Percentiles rank a stretch among this genome's conserved stretches.
Conservation (phyloP, 2,113 vertebrate species). For the Felis catus region DNA sequence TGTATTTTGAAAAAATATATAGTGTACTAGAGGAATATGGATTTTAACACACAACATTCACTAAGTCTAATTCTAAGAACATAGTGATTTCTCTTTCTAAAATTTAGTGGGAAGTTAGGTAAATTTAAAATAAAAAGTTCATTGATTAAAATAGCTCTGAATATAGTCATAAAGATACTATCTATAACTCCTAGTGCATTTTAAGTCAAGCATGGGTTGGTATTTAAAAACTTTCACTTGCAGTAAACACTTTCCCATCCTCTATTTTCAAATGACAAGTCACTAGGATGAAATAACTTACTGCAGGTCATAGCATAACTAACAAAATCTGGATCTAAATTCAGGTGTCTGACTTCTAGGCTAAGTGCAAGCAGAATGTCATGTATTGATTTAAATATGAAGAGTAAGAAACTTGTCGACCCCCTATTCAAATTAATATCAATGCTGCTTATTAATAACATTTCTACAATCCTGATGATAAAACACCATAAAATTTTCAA, state of each 20-base stretch:
- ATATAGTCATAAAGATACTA: slow-evolving; percentile 48
- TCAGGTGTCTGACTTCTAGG: neutral
- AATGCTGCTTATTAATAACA: neutral
- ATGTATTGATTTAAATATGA: neutral
- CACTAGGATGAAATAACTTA: neutral
- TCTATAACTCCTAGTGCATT: slow-evolving; percentile 67
- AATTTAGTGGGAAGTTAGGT: slow-evolving; percentile 68
- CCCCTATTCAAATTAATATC: neutral
- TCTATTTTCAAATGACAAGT: slow-evolving; percentile 49
- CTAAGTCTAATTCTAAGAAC: slow-evolving; percentile 77
- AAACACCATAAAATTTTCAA: neutral
- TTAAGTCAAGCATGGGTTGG: slow-evolving; percentile 8
- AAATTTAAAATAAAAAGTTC: slow-evolving; percentile 62
- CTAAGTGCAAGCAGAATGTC: neutral
- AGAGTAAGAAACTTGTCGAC: neutral
- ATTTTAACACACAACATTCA: slow-evolving; percentile 78
- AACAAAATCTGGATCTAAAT: slow-evolving; percentile 25
- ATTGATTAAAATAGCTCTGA: slow-evolving; percentile 46
- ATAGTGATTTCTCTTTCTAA: slow-evolving; percentile 74
- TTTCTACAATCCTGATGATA: neutral
- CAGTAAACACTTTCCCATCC: slow-evolving; percentile 22
- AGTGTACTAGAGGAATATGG: slow-evolving; percentile 68
- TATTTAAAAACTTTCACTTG: slow-evolving; percentile 49
- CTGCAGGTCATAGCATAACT: neutral
- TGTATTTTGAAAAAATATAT: slow-evolving; percentile 75